Evolutionary conservation across 2,113 vertebrate genomes (phyloP).

Genomic region (Balaeniceps rex): DNA sequence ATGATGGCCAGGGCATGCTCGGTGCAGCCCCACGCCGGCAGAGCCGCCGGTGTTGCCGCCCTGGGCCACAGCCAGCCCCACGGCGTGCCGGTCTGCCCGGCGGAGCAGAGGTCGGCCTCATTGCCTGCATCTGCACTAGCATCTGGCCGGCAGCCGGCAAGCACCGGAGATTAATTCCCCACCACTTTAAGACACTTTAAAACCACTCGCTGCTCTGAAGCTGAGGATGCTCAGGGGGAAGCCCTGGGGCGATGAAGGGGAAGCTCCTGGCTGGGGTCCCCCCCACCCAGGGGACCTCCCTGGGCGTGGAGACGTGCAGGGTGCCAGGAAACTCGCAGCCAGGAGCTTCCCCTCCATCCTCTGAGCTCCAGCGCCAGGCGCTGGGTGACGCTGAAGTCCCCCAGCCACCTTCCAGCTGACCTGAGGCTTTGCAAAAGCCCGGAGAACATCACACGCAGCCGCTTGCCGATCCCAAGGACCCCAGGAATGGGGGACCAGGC

Average conservation of each 20-base stretch:
- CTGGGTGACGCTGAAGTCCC: neutral
- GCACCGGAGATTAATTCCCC: neutral
- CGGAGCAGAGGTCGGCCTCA: neutral
- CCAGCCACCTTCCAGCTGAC: neutral
- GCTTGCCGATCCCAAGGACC: neutral
- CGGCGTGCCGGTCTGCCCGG: no score
- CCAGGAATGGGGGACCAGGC: no score
- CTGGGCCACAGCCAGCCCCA: neutral
- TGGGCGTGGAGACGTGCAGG: accelerated
- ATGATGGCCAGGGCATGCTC: neutral
- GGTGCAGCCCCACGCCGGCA: neutral
- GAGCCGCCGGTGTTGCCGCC: neutral
- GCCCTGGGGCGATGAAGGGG: accelerated
- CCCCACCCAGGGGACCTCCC: neutral
- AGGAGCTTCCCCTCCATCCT: neutral
- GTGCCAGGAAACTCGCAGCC: neutral
- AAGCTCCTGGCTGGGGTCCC: neutral
- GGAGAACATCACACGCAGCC: neutral
- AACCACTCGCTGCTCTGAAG: neutral
- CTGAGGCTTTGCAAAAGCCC: neutral
- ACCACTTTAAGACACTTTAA: neutral
- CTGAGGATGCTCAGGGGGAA: neutral
- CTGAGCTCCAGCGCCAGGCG: neutral
- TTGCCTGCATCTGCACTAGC: neutral
- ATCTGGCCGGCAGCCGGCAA: neutral